Evolutionary conservation across 2,888 invertebrate species (phyloP).

Genomic region (Dorcus hopei): DNA sequence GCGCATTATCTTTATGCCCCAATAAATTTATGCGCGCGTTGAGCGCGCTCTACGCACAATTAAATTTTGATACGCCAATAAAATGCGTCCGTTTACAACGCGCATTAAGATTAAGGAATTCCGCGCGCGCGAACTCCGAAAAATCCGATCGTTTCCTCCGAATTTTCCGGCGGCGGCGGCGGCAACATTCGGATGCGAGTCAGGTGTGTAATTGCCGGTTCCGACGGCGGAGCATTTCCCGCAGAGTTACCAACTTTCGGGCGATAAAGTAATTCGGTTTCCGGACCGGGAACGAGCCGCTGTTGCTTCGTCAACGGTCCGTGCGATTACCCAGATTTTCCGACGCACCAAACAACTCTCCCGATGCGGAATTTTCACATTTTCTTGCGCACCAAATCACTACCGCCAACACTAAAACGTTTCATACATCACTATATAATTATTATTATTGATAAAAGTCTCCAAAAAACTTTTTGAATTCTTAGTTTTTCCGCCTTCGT

Average conservation of each 20-base stretch:
- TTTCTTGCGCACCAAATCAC: too few species aligned
- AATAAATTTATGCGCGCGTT: slow-evolving; percentile 31
- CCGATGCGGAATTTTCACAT: background rate
- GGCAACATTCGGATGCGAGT: slow-evolving; percentile 4
- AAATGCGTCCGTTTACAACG: slow-evolving; percentile 22
- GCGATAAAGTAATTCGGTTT: slow-evolving; percentile 28
- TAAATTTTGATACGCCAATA: slow-evolving; percentile 35
- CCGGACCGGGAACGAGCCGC: slow-evolving; percentile 10
- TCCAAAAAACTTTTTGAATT: too few species aligned
- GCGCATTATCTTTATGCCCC: slow-evolving; percentile 31
- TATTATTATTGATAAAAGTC: too few species aligned
- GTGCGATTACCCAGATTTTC: background rate
- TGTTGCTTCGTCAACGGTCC: slow-evolving; percentile 5
- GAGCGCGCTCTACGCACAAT: slow-evolving; percentile 28
- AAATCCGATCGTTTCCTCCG: too few species aligned
- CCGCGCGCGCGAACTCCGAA: background rate
- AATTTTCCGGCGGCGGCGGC: background rate
- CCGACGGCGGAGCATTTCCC: slow-evolving; percentile 19
- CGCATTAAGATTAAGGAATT: slow-evolving; percentile 8
- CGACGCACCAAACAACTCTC: background rate
- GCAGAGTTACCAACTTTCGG: slow-evolving; percentile 18
- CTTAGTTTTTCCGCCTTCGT: too few species aligned
- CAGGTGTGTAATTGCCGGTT: slow-evolving; percentile 17
- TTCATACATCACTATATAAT: too few species aligned
- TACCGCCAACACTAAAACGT: too few species aligned